Evolutionary conservation across 2,888 invertebrate species (phyloP).

Genomic region (Orthonychiurus folsomi): DNA sequence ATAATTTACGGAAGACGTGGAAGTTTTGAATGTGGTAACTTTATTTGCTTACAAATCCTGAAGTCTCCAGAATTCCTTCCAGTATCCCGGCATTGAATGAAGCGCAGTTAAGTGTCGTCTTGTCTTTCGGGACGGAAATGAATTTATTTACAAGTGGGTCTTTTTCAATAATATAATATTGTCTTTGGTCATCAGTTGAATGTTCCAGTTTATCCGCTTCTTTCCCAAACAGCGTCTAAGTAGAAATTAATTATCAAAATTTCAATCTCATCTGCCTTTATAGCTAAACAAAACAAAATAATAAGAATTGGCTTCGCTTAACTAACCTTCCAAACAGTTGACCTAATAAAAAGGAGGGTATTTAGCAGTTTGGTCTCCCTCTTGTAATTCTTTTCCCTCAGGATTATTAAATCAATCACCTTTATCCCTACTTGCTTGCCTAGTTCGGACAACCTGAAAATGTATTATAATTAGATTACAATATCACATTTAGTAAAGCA

Average conservation of each 20-base stretch:
- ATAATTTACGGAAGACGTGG: background rate
- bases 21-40: too few species aligned
- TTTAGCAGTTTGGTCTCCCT: conserved; percentile 90
- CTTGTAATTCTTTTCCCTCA: conserved; percentile 86
- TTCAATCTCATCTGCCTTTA: background rate
- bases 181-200: conserved; percentile 95
- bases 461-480: background rate
- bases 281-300: too few species aligned
- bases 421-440: conserved; percentile 92
- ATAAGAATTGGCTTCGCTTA: background rate
- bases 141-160: conserved; percentile 94
- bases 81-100: conserved; percentile 97
- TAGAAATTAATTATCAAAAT: background rate
- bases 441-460: conserved; percentile 74
- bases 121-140: conserved; percentile 96
- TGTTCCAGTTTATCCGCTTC: conserved; percentile 98
- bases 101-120: conserved; percentile 93
- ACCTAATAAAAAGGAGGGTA: conserved; percentile 89
- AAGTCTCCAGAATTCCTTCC: conserved; percentile 85
- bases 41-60: conserved; percentile 82
- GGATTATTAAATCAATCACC: conserved; percentile 83
- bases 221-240: conserved; percentile 82
- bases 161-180: conserved; percentile 96
- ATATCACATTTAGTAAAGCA: background rate
- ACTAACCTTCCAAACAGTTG: conserved; percentile 87